Percentiles rank a stretch among this genome's conserved stretches.
Evolutionary conservation across 2,797 vertebrate species (phyloP).

Genomic region (Onychomys leucogaster): DNA sequence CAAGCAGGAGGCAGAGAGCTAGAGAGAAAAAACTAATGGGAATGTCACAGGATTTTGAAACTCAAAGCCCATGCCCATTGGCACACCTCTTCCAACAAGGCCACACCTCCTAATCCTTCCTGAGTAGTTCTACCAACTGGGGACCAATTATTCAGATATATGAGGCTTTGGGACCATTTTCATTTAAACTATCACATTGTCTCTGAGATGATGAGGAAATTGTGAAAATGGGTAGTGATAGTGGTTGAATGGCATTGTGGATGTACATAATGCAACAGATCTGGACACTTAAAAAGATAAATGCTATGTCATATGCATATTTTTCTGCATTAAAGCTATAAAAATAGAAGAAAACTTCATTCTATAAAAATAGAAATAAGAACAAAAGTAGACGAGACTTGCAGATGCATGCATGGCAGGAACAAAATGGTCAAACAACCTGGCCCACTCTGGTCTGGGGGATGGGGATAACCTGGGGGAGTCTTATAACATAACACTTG

Average conservation of each 20-base stretch:
- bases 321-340: background rate
- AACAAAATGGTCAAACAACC: background rate
- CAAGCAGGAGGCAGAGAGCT: no score
- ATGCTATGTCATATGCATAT: background rate
- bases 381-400: background rate
- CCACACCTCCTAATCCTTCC: background rate
- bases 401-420: background rate
- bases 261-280: background rate
- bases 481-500: background rate
- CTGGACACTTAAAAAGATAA: background rate
- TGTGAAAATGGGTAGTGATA: background rate
- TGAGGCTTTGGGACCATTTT: background rate
- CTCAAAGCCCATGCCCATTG: no score
- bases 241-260: background rate
- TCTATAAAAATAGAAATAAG: background rate
- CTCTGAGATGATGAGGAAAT: background rate
- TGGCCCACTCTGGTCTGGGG: background rate
- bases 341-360: background rate
- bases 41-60: background rate
- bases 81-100: background rate
- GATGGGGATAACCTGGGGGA: background rate
- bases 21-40: background rate
- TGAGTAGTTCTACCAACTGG: no score
- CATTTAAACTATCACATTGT: background rate
- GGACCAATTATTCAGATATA: background rate